These are phyloP conservation scores for Anomalospiza imberbis DNA, from an alignment of 2,797 vertebrate species.

Conservation along the genomic window DNA sequence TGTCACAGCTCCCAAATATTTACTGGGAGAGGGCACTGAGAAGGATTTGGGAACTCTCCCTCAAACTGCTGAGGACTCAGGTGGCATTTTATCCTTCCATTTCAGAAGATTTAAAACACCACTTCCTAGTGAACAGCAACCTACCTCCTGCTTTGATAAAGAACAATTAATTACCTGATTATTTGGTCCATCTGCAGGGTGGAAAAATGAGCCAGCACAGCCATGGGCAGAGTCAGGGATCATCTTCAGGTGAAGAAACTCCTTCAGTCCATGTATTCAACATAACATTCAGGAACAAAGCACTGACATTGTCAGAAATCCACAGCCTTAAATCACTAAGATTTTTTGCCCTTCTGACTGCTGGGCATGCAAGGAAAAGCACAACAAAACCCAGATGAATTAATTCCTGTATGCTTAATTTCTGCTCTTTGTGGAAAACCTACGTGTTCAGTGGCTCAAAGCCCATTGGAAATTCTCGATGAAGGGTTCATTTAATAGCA, in stretches of 20 bases:
- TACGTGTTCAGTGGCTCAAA: not conserved
- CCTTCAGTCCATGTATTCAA: not conserved
- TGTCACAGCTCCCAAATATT: not conserved
- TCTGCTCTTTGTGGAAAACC: not conserved
- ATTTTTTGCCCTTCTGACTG: not conserved
- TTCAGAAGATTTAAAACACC: not conserved
- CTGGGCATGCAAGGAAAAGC: not conserved
- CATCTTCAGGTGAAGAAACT: not conserved
- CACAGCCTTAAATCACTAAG: not conserved
- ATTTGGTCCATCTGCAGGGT: not conserved
- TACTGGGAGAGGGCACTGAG: not conserved
- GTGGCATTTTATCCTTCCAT: not conserved
- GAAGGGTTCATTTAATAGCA: not conserved
- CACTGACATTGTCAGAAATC: not conserved
- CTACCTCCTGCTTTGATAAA: not conserved
- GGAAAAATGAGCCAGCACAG: not conserved
- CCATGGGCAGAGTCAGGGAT: not conserved
- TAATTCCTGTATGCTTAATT: not conserved
- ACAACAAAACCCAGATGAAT: not conserved
- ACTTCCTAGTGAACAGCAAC: not conserved
- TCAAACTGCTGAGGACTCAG: not conserved
- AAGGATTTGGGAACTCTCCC: not conserved
- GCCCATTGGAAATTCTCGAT: accelerated
- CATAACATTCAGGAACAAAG: not conserved
- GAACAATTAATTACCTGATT: not conserved